Percentiles rank a stretch among this genome's conserved stretches.
Conservation (phyloP, 2,113 vertebrate species). For the Monarcha castaneiventris region DNA sequence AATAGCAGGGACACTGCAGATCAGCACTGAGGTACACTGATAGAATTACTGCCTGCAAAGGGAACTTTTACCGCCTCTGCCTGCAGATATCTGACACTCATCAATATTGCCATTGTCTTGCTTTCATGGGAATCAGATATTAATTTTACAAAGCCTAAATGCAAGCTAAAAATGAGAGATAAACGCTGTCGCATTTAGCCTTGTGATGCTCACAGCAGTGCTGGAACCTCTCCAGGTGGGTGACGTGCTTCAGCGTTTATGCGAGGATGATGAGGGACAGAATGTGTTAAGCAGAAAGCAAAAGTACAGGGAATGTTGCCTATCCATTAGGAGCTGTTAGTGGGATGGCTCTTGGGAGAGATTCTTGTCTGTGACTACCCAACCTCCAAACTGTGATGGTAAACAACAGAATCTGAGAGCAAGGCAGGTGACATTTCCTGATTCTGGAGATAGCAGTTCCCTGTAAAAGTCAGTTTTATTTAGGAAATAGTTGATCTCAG, state of each 20-base stretch:
- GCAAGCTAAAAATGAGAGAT: background rate
- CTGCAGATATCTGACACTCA: conserved; percentile 29
- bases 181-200: background rate
- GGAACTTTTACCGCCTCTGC: background rate
- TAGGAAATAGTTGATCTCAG: background rate
- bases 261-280: background rate
- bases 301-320: background rate
- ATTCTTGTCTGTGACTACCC: background rate
- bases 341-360: conserved; percentile 18
- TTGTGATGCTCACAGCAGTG: background rate
- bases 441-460: background rate
- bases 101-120: conserved; percentile 6
- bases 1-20: background rate
- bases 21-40: background rate
- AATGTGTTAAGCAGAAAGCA: background rate
- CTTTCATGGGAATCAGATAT: conserved; percentile 18
- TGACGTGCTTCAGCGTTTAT: background rate
- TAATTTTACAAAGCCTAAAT: conserved; percentile 39
- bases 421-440: background rate
- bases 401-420: conserved; percentile 11
- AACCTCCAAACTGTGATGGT: background rate
- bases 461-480: background rate
- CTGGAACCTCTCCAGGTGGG: background rate
- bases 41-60: conserved; percentile 45
- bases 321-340: conserved; percentile 27